Evolutionary conservation across 2,113 vertebrate genomes (phyloP).

Genomic region (Poeciliopsis turrubarensis): DNA sequence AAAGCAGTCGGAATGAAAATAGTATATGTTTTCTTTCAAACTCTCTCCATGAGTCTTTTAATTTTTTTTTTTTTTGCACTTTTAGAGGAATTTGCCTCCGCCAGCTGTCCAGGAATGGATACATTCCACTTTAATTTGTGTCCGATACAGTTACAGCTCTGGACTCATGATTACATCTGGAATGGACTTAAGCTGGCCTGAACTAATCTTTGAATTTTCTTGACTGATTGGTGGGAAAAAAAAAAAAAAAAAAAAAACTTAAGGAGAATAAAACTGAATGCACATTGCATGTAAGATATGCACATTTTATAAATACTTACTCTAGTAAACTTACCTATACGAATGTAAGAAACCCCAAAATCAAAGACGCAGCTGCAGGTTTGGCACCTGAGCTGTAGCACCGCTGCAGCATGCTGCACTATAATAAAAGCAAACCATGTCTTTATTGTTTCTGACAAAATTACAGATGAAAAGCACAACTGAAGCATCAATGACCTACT

Average conservation of each 20-base stretch:
- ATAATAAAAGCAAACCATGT: constrained; percentile 17
- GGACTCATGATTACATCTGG: constrained; percentile 55
- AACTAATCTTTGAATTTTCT: constrained; percentile 16
- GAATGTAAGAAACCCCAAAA: not conserved
- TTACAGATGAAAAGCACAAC: constrained; percentile 21
- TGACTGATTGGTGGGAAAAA: constrained; percentile 17
- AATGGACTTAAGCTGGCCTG: constrained; percentile 35
- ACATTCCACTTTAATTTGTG: constrained; percentile 65
- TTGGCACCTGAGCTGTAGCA: constrained; percentile 27
- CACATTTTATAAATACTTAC: constrained; percentile 46
- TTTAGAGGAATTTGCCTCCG: constrained; percentile 69
- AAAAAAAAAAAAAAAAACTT: constrained; percentile 22
- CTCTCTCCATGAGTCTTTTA: constrained; percentile 32
- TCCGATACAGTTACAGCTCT: constrained; percentile 61
- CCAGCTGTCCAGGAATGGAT: constrained; percentile 76
- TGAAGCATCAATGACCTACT: constrained; percentile 13
- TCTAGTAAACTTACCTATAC: constrained; percentile 6
- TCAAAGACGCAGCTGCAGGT: constrained; percentile 20
- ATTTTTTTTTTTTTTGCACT: constrained; percentile 30
- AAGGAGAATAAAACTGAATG: constrained; percentile 9
- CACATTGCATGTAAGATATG: constrained; percentile 35
- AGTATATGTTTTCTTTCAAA: constrained; percentile 76
- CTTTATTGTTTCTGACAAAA: constrained; percentile 35
- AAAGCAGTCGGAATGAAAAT: constrained; percentile 79
- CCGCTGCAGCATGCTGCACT: constrained; percentile 12